Base-by-base conservation (phyloP, 53 echinoderm and acorn worm species). In the Antedon mediterranea region DNA sequence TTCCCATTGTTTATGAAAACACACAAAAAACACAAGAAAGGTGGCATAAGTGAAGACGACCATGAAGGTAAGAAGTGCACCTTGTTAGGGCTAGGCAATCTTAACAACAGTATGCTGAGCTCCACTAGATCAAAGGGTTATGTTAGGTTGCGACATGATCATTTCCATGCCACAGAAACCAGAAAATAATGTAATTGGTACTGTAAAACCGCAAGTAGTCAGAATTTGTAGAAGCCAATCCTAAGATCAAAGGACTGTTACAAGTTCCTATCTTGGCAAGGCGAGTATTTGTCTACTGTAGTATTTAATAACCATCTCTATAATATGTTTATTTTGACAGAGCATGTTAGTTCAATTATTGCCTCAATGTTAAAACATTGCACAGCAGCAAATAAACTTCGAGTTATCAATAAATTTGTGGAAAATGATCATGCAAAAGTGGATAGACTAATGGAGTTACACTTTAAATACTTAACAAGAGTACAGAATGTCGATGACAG, bases 1-100 rank as follows among this genome's bases (percentile, higher is more conserved):
- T 98, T 98, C 73, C 98, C 98, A 0, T 84, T 98, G 26, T 98
- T 92, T 80, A 98, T 98, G 98, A 98, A 93, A 83, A 92, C 98
- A 18, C 90, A 90, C 0, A 98, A 98, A 81, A 82, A 82, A 31
- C 73, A 83, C 34, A 88, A 93, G 81, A 57, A 57, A 57, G 57
- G 57, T 3, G 87, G 90, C 26, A 84, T 90, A 9, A 81, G 82
- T 42, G 78, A 78, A 29, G 84, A 80, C 72, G 98, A 98, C 27
- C 98, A 98, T 79, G 98, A 98, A 88, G 98, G 98, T 98, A 82
- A 32, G 37, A 11, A 4, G 4, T 37, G n/a, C n/a, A n/a, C n/a
- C n/a, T n/a, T n/a, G n/a, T n/a, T n/a, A n/a, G n/a, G n/a, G n/a
- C n/a, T n/a, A n/a, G n/a, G n/a, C n/a, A n/a, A n/a, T n/a, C n/a